Conservation (phyloP, 2,888 invertebrate species). For the Dynastes tityus region DNA sequence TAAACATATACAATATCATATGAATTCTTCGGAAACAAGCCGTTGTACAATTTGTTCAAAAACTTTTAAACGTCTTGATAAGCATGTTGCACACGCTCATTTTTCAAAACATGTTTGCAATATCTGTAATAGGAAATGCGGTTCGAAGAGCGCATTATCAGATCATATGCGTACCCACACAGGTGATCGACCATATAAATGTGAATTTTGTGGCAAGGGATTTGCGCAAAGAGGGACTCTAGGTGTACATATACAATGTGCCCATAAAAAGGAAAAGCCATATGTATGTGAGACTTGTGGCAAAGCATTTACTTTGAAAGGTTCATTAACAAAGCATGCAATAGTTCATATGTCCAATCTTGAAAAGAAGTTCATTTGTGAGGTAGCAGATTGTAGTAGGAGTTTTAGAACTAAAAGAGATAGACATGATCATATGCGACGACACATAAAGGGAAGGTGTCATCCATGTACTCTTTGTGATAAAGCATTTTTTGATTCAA, state of each 20-base stretch:
- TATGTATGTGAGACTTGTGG: conserved; percentile 39
- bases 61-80: background rate
- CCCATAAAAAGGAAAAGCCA: conserved; percentile 15
- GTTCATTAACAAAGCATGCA: conserved; percentile 29
- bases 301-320: conserved; percentile 50
- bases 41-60: background rate
- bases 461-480: conserved; percentile 51
- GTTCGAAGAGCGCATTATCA: background rate
- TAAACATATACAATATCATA: background rate
- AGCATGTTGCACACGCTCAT: background rate
- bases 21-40: background rate
- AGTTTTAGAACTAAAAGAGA: background rate
- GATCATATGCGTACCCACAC: conserved; percentile 24
- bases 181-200: conserved; percentile 10
- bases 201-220: conserved; percentile 30
- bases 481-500: conserved; percentile 54
- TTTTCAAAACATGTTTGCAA: conserved; percentile 8
- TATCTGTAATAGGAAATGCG: background rate
- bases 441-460: conserved; percentile 30
- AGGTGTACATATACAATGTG: conserved; percentile 26
- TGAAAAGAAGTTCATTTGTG: conserved; percentile 45
- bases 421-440: conserved; percentile 20
- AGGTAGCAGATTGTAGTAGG: conserved; percentile 35
- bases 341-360: conserved; percentile 13
- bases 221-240: conserved; percentile 9